Evolutionary conservation across 2,888 invertebrate genomes (phyloP), one percentile per base, ranked within the genome.

Genomic region (Agrochola lota): DNA sequence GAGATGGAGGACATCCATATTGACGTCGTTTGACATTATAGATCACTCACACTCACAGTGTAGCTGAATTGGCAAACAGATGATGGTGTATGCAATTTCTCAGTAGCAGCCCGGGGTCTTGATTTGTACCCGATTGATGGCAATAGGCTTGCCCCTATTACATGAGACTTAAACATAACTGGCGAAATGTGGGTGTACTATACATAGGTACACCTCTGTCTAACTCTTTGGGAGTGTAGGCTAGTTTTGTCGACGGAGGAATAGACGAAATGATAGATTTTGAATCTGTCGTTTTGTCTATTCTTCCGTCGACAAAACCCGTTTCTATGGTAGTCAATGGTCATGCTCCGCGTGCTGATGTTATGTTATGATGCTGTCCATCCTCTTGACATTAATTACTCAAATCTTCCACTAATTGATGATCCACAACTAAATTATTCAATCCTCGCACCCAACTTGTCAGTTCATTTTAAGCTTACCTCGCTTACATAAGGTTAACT

Each of bases 361-460:
- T 6, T 46, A 20, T 46, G 23, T 23, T 23, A 23, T 17, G 17
- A 63, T 69, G 17, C 17, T 49, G 2, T 52, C 17, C 12, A 77
- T 60, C 49, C 63, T 20, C 30, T 57, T n/a, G 55, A 11, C 6
- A 23, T 59, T 59, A n/a, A n/a, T 26, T 7, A 30, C n/a, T 17
- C 57, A 83, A 77, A 66, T 82, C 40, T 35, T 57, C n/a, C 15
- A 26, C 59, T 83, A 77, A 77, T 59, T 77, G 63, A 59, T 57
- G 26, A 23, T 20, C 15, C 46, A 68, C 43, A n/a, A n/a, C 46
- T 52, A 60, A 85, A 12, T 85, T 68, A 74, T 78, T 74, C 64
- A 69, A 69, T 71, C 63, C 80, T 71, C 73, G 64, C 73, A 77
- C 70, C 57, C 57, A 74, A 81, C 60, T 70, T 60, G 67, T 86